Conservation (phyloP, 2,113 vertebrate species). For the Arothron firmamentum region DNA sequence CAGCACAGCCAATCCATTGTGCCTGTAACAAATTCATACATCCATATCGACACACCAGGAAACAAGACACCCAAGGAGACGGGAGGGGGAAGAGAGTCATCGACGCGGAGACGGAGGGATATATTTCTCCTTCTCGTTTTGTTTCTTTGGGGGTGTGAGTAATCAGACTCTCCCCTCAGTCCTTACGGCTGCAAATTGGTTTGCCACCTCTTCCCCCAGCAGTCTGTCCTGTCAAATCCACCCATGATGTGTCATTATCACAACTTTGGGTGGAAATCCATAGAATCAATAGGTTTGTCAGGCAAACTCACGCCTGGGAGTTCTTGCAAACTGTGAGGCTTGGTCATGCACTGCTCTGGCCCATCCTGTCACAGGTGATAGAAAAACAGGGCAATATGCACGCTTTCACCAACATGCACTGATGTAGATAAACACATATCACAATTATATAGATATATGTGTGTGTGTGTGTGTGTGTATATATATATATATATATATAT, state of each 20-base stretch:
- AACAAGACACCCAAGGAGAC: conserved; percentile 54
- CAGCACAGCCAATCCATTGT: conserved; percentile 70
- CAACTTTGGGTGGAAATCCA: conserved; percentile 84
- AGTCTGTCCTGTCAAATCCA: conserved; percentile 77
- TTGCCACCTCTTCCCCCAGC: conserved; percentile 74
- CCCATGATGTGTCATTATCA: conserved; percentile 84
- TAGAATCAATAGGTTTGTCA: conserved; percentile 83
- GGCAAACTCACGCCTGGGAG: conserved; percentile 78
- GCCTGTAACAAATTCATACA: conserved; percentile 70
- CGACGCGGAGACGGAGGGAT: conserved; percentile 45
- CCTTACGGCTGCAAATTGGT: conserved; percentile 76
- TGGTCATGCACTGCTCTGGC: conserved; percentile 73
- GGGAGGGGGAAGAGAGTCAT: conserved; percentile 28
- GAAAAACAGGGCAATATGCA: conserved; percentile 22
- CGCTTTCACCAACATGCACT: neutral
- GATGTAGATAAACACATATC: neutral
- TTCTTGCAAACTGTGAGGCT: conserved; percentile 79
- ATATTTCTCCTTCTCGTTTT: conserved; percentile 46
- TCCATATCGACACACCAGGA: conserved; percentile 67
- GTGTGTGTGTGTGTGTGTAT: too few relatives aligned
- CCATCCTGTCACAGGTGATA: conserved; percentile 73
- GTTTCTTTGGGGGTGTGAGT: conserved; percentile 56
- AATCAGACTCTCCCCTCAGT: conserved; percentile 53
- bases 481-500: too few relatives aligned
- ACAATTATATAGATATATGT: neutral